Conservation (phyloP, 1,140 invertebrate genomes). For the Cherax quadricarinatus region DNA sequence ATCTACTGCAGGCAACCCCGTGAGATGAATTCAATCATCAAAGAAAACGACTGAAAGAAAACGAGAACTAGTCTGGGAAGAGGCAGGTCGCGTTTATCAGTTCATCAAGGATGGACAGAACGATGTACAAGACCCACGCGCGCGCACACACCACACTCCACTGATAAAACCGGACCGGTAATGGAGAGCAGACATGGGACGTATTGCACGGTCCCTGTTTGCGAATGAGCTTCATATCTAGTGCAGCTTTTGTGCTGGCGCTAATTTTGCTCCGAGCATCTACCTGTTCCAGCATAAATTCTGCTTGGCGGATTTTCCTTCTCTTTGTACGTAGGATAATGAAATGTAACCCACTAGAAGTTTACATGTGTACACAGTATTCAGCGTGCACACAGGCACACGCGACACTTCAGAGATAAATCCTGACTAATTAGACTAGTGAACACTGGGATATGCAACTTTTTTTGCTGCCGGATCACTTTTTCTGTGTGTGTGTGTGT, state of each 20-base stretch:
- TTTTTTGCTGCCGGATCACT: not conserved
- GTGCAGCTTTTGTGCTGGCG: not conserved
- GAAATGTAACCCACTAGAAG: not conserved
- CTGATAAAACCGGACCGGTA: constrained; percentile 56
- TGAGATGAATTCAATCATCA: constrained; percentile 51
- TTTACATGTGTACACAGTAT: too few relatives aligned
- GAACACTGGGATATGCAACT: not conserved
- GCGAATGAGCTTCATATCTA: not conserved
- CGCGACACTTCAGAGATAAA: constrained; percentile 8
- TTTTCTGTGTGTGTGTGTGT: not conserved
- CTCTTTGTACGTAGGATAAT: too few relatives aligned
- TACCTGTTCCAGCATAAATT: not conserved
- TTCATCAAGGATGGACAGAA: constrained; percentile 59
- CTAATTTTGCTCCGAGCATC: not conserved
- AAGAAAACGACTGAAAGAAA: constrained; percentile 64
- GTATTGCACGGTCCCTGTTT: constrained; percentile 27
- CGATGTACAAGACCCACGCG: constrained; percentile 59
- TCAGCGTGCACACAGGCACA: not conserved
- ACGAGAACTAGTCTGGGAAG: constrained; percentile 39
- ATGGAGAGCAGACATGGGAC: constrained; percentile 54
- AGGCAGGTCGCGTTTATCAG: constrained; percentile 55
- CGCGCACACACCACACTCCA: constrained; percentile 41
- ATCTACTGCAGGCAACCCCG: constrained; percentile 42
- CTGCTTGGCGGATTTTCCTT: not conserved
- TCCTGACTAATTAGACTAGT: not conserved